Evolutionary conservation across 2,113 vertebrate species (phyloP).

Genomic region (Reinhardtius hippoglossoides): DNA sequence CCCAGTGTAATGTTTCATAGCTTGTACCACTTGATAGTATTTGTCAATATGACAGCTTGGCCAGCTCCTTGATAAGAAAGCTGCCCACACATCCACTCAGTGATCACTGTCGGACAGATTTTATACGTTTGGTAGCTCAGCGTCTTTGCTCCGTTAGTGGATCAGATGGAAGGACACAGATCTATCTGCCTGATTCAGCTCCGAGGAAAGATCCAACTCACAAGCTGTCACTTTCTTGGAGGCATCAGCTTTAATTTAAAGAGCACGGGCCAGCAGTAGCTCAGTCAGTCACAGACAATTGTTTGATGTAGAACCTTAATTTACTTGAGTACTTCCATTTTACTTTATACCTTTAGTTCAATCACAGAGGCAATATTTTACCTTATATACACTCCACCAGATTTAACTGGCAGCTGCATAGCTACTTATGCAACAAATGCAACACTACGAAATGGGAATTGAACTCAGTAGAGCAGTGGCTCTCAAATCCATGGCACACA

Average conservation of each 20-base stretch:
- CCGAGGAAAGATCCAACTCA: constrained; percentile 41
- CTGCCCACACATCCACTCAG: constrained; percentile 9
- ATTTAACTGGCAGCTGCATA: neutral
- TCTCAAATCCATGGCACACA: too few species aligned
- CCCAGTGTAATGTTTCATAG: neutral
- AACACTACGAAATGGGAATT: too few species aligned
- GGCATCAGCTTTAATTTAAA: constrained; percentile 2
- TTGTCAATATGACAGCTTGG: constrained; percentile 26
- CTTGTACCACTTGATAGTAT: constrained; percentile 3
- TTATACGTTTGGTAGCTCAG: constrained; percentile 9
- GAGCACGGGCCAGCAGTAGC: constrained; percentile 10
- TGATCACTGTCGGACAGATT: constrained; percentile 35
- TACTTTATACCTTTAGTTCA: neutral
- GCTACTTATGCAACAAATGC: too few species aligned
- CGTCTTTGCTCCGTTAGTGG: constrained; percentile 27
- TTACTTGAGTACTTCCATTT: neutral
- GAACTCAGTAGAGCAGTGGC: too few species aligned
- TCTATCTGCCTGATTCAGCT: constrained; percentile 35
- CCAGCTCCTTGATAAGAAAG: constrained; percentile 18
- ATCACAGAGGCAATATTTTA: neutral
- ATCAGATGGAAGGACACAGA: constrained; percentile 36
- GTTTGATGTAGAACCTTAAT: neutral
- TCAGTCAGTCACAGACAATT: constrained; percentile 8
- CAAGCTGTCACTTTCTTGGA: constrained; percentile 37
- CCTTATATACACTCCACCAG: too few species aligned